These are phyloP conservation scores for Bagarius yarrelli DNA, from an alignment of 2,113 vertebrate genomes.

Conservation along the genomic window DNA sequence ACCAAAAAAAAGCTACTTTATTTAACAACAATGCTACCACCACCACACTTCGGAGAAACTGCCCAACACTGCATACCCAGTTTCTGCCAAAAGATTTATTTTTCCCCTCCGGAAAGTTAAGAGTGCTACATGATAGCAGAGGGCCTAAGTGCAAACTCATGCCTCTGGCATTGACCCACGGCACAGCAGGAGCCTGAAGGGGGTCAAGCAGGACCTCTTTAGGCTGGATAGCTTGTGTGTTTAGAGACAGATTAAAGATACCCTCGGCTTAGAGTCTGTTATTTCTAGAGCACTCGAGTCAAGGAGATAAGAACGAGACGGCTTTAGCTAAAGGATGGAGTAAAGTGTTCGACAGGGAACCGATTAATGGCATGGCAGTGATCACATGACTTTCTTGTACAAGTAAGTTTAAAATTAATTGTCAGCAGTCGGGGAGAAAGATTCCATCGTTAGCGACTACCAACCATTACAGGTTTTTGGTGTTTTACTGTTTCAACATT, in stretches of 20 bases:
- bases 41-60: too few species aligned
- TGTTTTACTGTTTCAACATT: constrained; percentile 40
- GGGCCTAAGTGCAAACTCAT: constrained; percentile 47
- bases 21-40: too few species aligned
- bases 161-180: constrained; percentile 43
- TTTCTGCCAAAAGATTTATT: constrained; percentile 33
- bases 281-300: constrained; percentile 38
- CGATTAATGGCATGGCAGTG: background rate
- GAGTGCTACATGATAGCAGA: constrained; percentile 52
- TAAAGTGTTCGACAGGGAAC: constrained; percentile 12
- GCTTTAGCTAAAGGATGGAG: constrained; percentile 13
- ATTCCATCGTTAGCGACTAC: constrained; percentile 18
- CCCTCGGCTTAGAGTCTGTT: constrained; percentile 32
- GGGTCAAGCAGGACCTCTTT: constrained; percentile 36
- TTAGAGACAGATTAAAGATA: constrained; percentile 43
- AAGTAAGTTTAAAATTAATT: constrained; percentile 21
- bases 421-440: constrained; percentile 37
- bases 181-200: constrained; percentile 37
- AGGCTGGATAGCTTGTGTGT: constrained; percentile 39
- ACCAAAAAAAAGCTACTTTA: too few species aligned
- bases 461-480: constrained; percentile 26
- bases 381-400: constrained; percentile 8
- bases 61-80: background rate
- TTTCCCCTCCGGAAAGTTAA: constrained; percentile 22
- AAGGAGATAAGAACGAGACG: constrained; percentile 15